These are phyloP conservation scores for Galago senegalensis DNA, from an alignment of 2,797 vertebrate species.

Conservation along the genomic window DNA sequence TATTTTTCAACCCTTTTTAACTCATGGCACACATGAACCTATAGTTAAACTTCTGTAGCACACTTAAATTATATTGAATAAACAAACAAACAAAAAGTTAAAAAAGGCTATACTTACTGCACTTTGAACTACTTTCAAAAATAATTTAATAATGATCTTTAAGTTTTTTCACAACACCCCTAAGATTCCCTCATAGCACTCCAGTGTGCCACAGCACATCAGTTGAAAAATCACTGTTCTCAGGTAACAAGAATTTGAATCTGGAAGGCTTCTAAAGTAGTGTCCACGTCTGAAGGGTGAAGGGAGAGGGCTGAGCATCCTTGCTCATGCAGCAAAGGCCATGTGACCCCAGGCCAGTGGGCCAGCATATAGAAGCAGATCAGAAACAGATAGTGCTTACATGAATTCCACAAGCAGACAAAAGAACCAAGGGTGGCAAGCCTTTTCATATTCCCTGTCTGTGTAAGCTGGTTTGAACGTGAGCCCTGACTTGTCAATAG, in stretches of 20 bases:
- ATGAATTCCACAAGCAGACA: neutral
- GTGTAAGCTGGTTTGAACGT: slow-evolving; percentile 67
- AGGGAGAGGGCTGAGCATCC: neutral
- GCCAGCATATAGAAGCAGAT: neutral
- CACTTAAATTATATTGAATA: too few species aligned
- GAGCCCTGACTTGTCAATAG: slow-evolving; percentile 61
- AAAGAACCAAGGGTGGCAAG: slow-evolving; percentile 37
- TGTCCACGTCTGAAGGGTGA: neutral
- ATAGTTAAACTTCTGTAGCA: too few species aligned
- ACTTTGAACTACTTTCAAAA: too few species aligned
- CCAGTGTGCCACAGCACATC: too few species aligned
- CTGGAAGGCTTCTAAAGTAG: neutral
- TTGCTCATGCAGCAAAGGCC: neutral
- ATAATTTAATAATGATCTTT: too few species aligned
- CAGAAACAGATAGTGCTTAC: neutral
- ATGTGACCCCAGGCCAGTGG: fast-evolving
- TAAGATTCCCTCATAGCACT: too few species aligned
- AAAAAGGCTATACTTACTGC: too few species aligned
- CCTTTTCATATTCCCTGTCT: neutral
- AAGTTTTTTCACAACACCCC: too few species aligned
- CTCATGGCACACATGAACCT: too few species aligned
- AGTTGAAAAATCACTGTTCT: too few species aligned
- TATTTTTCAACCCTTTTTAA: too few species aligned
- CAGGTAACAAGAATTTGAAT: fast-evolving
- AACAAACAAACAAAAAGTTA: too few species aligned